phyloP scores from a whole-genome alignment of 2,113 vertebrate genomes.

The Nibea coibor region DNA sequence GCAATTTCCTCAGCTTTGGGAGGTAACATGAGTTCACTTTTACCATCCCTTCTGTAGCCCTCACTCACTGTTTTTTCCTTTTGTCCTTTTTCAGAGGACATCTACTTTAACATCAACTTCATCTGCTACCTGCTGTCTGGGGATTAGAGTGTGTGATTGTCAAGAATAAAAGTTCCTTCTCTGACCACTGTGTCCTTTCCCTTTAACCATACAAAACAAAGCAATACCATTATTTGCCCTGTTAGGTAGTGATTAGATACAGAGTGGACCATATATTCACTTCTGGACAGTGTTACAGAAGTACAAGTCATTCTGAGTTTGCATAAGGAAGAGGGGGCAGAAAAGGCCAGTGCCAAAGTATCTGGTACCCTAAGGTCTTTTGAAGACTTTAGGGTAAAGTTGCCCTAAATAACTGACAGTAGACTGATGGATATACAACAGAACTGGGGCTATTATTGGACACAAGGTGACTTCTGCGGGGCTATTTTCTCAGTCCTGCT shows the following conservation, averaged over 20 bases:
- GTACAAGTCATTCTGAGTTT: slow-evolving; percentile 38
- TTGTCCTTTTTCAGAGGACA: too few species aligned
- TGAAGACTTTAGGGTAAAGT: slow-evolving; percentile 63
- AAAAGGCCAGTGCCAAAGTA: slow-evolving; percentile 40
- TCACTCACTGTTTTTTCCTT: too few species aligned
- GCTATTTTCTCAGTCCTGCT: slow-evolving; percentile 58
- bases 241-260: neutral
- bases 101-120: neutral
- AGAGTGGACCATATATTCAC: slow-evolving; percentile 16
- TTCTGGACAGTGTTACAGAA: slow-evolving; percentile 3
- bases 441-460: slow-evolving; percentile 65
- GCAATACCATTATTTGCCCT: neutral
- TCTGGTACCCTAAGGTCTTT: slow-evolving; percentile 49
- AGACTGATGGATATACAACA: slow-evolving; percentile 71
- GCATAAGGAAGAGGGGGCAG: slow-evolving; percentile 13
- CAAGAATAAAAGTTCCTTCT: neutral
- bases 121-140: neutral
- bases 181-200: neutral
- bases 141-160: neutral
- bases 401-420: slow-evolving; percentile 74
- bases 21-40: too few species aligned
- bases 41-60: too few species aligned
- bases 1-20: too few species aligned
- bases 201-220: neutral
- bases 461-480: slow-evolving; percentile 72